These are phyloP conservation scores for Potamilus streckersoni DNA, from an alignment of 1,140 invertebrate species.

Conservation along the genomic window DNA sequence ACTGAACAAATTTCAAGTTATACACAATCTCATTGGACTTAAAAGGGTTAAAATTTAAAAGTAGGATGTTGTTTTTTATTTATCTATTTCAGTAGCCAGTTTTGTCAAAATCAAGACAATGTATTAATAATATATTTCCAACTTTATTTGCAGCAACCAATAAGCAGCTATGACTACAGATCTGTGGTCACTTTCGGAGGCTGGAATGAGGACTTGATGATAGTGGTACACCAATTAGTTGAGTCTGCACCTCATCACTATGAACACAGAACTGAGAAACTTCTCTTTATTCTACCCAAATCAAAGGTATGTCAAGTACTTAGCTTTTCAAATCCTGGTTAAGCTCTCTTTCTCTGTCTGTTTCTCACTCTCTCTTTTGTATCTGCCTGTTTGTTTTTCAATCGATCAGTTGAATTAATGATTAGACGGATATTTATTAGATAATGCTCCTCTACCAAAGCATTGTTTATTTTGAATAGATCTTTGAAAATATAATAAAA, in stretches of 20 bases:
- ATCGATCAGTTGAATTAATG: neutral
- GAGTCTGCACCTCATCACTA: slow-evolving; percentile 56
- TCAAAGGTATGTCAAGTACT: slow-evolving; percentile 77
- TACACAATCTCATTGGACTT: too few relatives aligned
- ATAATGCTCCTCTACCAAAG: neutral
- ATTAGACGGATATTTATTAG: too few relatives aligned
- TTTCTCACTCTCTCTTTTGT: too few relatives aligned
- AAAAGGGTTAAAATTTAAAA: too few relatives aligned
- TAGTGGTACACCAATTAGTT: slow-evolving; percentile 78
- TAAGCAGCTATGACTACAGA: slow-evolving; percentile 80
- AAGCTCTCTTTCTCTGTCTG: neutral
- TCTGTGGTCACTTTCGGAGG: slow-evolving; percentile 94
- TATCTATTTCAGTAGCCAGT: too few relatives aligned
- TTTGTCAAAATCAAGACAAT: too few relatives aligned
- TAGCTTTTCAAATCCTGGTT: neutral
- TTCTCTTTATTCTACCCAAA: slow-evolving; percentile 90
- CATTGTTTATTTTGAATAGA: neutral
- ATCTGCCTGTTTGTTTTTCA: too few relatives aligned
- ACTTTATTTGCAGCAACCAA: slow-evolving; percentile 51
- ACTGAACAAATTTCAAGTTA: too few relatives aligned
- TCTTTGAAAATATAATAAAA: neutral
- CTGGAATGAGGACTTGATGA: slow-evolving; percentile 94
- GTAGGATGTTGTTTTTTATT: too few relatives aligned
- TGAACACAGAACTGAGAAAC: slow-evolving; percentile 80
- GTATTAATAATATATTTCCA: neutral